phyloP scores from a whole-genome alignment of 1,140 invertebrate species.

The Eriocheir sinensis region DNA sequence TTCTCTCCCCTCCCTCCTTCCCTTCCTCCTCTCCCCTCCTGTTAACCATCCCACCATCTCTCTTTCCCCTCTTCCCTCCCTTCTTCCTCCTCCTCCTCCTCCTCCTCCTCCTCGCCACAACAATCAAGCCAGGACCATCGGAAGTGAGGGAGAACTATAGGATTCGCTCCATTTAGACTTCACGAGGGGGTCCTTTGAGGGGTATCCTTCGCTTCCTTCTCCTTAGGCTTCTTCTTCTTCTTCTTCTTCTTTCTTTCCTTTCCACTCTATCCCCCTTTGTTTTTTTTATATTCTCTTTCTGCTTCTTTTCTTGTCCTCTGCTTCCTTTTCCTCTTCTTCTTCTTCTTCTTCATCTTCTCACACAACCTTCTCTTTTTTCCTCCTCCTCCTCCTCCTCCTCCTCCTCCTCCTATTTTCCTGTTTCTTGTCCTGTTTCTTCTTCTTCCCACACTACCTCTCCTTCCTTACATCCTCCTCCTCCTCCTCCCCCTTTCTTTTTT shows the following conservation, averaged over 20 bases:
- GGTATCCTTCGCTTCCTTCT: background rate
- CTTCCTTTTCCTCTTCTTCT: background rate
- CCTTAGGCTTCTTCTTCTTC: slow-evolving; percentile 17
- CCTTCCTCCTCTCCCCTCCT: background rate
- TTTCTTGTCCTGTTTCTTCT: background rate
- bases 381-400: background rate
- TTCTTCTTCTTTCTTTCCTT: background rate
- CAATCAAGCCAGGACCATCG: slow-evolving; percentile 30
- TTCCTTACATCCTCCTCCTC: background rate
- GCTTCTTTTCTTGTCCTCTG: background rate
- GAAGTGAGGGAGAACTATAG: slow-evolving; percentile 39
- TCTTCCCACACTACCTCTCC: background rate
- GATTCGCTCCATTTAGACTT: slow-evolving; percentile 29
- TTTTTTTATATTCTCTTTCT: background rate
- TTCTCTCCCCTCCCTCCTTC: background rate
- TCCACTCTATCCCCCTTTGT: background rate
- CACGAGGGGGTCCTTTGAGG: background rate
- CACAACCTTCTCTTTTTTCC: background rate
- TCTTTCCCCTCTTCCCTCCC: too few species aligned
- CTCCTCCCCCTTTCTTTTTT: background rate
- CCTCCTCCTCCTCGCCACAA: slow-evolving; percentile 14
- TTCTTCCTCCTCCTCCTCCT: background rate
- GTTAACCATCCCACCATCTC: too few species aligned
- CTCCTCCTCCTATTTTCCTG: background rate
- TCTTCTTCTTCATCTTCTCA: background rate